phyloP scores from a whole-genome alignment of 2,797 vertebrate species.

The Leptatherina wallacei region DNA sequence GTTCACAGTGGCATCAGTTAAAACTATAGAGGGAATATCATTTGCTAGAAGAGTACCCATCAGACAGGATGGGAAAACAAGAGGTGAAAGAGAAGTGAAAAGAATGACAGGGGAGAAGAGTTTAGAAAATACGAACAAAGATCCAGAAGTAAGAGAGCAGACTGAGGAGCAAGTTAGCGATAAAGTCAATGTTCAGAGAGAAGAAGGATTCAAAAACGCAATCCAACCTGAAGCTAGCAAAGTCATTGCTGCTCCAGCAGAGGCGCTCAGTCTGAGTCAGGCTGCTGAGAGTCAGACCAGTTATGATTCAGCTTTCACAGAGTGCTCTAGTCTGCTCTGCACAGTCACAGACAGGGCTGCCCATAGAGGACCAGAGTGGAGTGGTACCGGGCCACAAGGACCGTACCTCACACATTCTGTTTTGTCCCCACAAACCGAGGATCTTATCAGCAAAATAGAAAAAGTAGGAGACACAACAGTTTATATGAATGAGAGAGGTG shows the following conservation, averaged over 20 bases:
- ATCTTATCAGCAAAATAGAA: conserved; percentile 68
- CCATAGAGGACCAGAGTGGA: conserved; percentile 49
- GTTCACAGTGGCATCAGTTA: conserved; percentile 73
- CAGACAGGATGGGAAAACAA: conserved; percentile 65
- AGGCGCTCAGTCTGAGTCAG: background rate
- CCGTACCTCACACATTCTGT: conserved; percentile 31
- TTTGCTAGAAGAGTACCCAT: conserved; percentile 76
- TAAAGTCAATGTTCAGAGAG: conserved; percentile 34
- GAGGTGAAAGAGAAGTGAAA: conserved; percentile 51
- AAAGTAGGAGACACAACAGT: conserved; percentile 58
- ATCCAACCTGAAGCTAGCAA: conserved; percentile 12
- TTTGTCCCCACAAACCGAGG: conserved; percentile 68
- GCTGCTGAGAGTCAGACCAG: conserved; percentile 32
- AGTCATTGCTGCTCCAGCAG: background rate
- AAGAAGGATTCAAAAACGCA: conserved; percentile 23
- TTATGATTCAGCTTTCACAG: conserved; percentile 59
- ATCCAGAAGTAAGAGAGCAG: conserved; percentile 26
- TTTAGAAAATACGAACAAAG: conserved; percentile 36
- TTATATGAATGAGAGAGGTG: conserved; percentile 47
- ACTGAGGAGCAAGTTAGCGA: conserved; percentile 28
- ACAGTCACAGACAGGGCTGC: conserved; percentile 28
- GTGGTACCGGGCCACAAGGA: conserved; percentile 30
- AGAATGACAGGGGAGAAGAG: conserved; percentile 24
- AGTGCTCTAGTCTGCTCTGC: conserved; percentile 50
- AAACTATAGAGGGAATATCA: conserved; percentile 72